Evolutionary conservation across 1,140 invertebrate genomes (phyloP).

Genomic region (Ostrea denselamellosa): DNA sequence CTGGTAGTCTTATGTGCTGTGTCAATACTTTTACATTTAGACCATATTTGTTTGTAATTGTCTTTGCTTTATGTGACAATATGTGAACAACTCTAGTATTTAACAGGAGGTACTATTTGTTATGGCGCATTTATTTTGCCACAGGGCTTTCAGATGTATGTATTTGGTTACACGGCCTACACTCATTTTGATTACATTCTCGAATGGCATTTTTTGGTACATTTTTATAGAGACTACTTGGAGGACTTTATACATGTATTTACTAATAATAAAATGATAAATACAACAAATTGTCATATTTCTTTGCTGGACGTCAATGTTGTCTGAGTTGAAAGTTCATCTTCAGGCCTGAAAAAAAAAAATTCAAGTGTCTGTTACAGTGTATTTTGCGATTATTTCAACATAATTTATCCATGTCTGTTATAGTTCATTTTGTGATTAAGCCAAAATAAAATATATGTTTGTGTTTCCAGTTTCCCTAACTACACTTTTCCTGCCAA

Average conservation of each 20-base stretch:
- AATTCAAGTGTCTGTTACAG: background rate
- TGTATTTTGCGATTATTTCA: too few species aligned
- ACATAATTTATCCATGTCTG: too few species aligned
- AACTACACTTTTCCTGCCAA: too few species aligned
- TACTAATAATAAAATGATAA: background rate
- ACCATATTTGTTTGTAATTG: too few species aligned
- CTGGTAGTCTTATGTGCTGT: too few species aligned
- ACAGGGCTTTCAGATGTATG: constrained; percentile 7
- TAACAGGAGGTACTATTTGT: too few species aligned
- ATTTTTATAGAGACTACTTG: background rate
- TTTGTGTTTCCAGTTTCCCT: too few species aligned
- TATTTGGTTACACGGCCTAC: background rate
- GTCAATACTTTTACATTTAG: too few species aligned
- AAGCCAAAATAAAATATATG: too few species aligned
- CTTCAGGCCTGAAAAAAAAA: constrained; percentile 6
- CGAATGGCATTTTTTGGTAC: background rate
- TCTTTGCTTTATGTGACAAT: too few species aligned
- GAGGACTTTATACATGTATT: background rate
- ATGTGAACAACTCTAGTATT: too few species aligned
- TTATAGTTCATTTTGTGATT: too few species aligned
- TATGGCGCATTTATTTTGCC: background rate
- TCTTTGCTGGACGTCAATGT: background rate
- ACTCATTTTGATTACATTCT: background rate
- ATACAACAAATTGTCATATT: background rate
- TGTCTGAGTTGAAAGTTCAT: background rate